Conservation (phyloP, 2,113 vertebrate species). For the Elaphurus davidianus region DNA sequence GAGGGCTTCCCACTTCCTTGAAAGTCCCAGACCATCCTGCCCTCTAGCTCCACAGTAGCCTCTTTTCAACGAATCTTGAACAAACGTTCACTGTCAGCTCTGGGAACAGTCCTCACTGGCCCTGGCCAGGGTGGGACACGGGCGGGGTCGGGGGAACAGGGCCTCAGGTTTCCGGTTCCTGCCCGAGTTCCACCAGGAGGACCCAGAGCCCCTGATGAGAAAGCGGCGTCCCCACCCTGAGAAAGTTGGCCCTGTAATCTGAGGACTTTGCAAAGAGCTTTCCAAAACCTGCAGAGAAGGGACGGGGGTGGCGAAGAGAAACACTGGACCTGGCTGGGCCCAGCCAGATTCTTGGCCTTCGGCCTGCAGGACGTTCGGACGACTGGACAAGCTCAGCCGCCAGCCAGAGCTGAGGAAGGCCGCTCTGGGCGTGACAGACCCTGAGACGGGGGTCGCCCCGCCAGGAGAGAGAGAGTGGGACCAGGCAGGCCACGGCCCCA, state of each 20-base stretch:
- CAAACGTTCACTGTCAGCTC: background rate
- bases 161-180: background rate
- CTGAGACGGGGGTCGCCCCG: background rate
- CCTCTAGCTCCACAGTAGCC: background rate
- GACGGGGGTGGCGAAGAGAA: too few relatives aligned
- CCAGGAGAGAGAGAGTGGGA: background rate
- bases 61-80: background rate
- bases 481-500: too few relatives aligned
- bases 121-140: background rate
- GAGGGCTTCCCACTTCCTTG: too few relatives aligned
- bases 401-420: background rate
- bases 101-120: background rate
- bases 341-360: background rate
- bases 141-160: fast-evolving
- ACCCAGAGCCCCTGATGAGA: background rate
- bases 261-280: background rate
- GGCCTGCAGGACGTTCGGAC: too few relatives aligned
- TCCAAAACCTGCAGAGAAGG: background rate
- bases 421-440: background rate
- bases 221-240: background rate
- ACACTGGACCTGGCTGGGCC: background rate
- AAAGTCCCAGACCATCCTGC: too few relatives aligned
- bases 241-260: background rate
- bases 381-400: background rate
- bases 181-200: background rate